A percentile compares a stretch with the other conserved stretches of the same genome.
These are phyloP conservation scores for Thermophis baileyi DNA, from an alignment of 2,113 vertebrate species.

Conservation along the genomic window DNA sequence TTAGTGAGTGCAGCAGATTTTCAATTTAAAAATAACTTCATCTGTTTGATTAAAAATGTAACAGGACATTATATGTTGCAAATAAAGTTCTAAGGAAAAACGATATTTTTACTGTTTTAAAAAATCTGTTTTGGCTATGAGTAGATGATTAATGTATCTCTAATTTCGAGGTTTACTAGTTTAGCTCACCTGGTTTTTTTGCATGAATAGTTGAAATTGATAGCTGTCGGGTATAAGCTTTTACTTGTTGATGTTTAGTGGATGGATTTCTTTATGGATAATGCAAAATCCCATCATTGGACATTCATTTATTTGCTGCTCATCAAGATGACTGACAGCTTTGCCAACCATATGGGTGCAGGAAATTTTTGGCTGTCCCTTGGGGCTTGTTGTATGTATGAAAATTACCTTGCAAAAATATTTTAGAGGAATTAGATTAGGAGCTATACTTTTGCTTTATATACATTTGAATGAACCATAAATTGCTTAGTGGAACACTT, in stretches of 20 bases:
- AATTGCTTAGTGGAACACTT: not conserved
- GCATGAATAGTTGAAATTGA: slow-evolving; percentile 80
- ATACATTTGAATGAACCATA: not conserved
- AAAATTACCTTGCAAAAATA: slow-evolving; percentile 60
- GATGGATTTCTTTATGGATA: slow-evolving; percentile 81
- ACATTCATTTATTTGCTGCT: slow-evolving; percentile 82
- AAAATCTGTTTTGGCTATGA: slow-evolving; percentile 78
- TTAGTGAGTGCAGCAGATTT: slow-evolving; percentile 79
- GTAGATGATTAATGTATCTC: slow-evolving; percentile 77
- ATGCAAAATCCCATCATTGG: slow-evolving; percentile 80
- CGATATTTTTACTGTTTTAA: slow-evolving; percentile 68
- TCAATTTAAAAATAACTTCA: slow-evolving; percentile 83
- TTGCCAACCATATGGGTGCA: slow-evolving; percentile 63
- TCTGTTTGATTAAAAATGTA: slow-evolving; percentile 84
- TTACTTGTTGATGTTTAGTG: slow-evolving; percentile 82
- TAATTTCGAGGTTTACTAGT: slow-evolving; percentile 85
- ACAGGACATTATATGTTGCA: slow-evolving; percentile 80
- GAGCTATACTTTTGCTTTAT: slow-evolving; percentile 25
- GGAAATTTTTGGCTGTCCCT: slow-evolving; percentile 56
- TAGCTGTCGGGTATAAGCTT: slow-evolving; percentile 76
- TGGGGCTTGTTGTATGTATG: slow-evolving; percentile 38
- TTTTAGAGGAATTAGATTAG: slow-evolving; percentile 47
- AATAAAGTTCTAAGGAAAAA: slow-evolving; percentile 79
- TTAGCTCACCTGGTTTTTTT: slow-evolving; percentile 81
- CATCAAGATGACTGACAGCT: slow-evolving; percentile 81